phyloP scores from a whole-genome alignment of 2,113 vertebrate species.

The Rafetus swinhoei region DNA sequence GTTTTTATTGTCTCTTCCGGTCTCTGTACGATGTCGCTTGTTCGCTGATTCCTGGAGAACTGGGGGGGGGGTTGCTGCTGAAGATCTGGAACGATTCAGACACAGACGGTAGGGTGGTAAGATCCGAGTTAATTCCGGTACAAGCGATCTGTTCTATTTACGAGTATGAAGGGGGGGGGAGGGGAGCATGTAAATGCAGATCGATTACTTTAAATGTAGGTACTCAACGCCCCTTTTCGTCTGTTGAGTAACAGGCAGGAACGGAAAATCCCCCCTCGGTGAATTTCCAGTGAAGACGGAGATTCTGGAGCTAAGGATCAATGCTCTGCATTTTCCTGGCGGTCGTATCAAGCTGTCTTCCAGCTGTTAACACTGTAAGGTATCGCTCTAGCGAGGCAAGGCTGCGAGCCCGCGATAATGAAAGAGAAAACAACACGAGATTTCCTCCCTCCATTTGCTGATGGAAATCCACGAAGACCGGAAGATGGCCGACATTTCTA shows the following conservation, averaged over 20 bases:
- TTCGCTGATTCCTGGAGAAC: background rate
- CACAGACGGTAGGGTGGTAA: background rate
- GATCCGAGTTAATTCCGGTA: background rate
- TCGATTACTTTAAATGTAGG: background rate
- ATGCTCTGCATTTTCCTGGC: background rate
- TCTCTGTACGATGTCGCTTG: background rate
- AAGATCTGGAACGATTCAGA: background rate
- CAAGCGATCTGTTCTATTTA: background rate
- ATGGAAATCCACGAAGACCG: background rate
- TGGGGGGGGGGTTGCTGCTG: background rate
- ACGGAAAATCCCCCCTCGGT: rapidly evolving
- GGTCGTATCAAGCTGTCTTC: background rate
- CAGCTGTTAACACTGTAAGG: rapidly evolving
- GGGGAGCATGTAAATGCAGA: background rate
- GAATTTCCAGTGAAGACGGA: background rate
- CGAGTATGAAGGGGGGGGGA: rapidly evolving
- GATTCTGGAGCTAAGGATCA: rapidly evolving
- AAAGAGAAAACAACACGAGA: rapidly evolving
- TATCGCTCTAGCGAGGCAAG: rapidly evolving
- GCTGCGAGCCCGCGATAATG: background rate
- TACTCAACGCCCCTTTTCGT: background rate
- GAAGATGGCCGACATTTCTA: background rate
- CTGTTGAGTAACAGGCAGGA: background rate
- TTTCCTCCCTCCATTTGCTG: rapidly evolving
- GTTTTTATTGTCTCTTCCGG: background rate